phyloP scores from a whole-genome alignment of 2,888 invertebrate genomes.

The Alentia gelatinosa region DNA sequence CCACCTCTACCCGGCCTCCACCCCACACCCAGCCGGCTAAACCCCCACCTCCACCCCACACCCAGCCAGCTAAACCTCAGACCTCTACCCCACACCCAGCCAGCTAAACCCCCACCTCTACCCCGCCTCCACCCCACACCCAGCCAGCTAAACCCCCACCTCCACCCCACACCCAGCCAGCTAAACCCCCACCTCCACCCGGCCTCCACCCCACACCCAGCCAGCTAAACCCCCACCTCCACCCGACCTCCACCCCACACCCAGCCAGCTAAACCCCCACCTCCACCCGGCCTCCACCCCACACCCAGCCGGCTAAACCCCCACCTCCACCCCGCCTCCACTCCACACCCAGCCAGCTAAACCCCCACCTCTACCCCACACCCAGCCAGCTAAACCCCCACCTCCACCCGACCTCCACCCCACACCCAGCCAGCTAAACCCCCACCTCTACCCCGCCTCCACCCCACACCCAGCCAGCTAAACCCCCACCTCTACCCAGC shows the following conservation, averaged over 20 bases:
- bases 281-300: not conserved
- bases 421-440: too few relatives aligned
- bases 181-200: too few relatives aligned
- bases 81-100: not conserved
- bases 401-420: not conserved
- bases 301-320: not conserved
- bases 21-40: not conserved
- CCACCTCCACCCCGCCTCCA: not conserved
- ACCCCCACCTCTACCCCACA: too few relatives aligned
- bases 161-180: not conserved
- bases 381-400: too few relatives aligned
- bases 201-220: not conserved
- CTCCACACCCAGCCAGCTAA: not conserved
- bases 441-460: too few relatives aligned
- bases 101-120: too few relatives aligned
- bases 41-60: too few relatives aligned
- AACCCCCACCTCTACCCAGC: not conserved
- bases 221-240: not conserved
- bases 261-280: too few relatives aligned
- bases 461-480: not conserved
- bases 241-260: not conserved
- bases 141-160: not conserved
- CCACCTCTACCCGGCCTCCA: not conserved
- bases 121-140: not conserved
- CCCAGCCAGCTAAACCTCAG: too few relatives aligned